A percentile compares a stretch with the other conserved stretches of the same genome.
Evolutionary conservation across 2,113 vertebrate genomes (phyloP).

Genomic region (Tapirus terrestris): DNA sequence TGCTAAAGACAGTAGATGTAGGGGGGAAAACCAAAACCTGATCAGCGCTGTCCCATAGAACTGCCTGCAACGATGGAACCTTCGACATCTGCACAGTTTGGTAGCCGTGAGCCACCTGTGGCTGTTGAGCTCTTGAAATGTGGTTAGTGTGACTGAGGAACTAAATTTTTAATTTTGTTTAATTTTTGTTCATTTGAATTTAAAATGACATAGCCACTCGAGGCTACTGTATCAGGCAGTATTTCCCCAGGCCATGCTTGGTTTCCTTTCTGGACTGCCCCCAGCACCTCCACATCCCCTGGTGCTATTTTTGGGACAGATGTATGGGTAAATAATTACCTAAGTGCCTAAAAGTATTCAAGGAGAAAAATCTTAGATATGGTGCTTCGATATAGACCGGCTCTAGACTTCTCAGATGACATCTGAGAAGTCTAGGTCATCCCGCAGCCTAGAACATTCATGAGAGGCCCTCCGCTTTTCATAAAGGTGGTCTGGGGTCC

Average conservation of each 20-base stretch:
- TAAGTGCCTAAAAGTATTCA: neutral
- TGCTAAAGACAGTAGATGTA: too few relatives aligned
- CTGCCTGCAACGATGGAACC: too few relatives aligned
- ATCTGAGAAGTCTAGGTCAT: too few relatives aligned
- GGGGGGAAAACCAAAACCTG: too few relatives aligned
- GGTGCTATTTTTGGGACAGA: neutral
- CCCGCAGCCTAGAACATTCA: neutral
- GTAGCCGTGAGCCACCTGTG: neutral
- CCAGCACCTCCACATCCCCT: neutral
- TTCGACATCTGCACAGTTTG: neutral
- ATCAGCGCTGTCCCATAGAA: accelerated
- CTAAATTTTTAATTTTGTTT: neutral
- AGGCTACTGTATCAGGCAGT: neutral
- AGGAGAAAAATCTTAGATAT: neutral
- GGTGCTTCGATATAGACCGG: neutral
- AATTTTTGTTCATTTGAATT: neutral
- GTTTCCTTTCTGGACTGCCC: neutral
- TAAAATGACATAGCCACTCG: neutral
- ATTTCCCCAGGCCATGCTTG: neutral
- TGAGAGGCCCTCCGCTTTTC: neutral
- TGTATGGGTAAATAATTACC: neutral
- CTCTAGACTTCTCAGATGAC: neutral
- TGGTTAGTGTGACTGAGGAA: neutral
- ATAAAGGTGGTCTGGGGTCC: neutral
- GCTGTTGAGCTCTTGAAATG: neutral